These are phyloP conservation scores for Chloropsis cyanopogon DNA, from an alignment of 2,113 vertebrate species.

Conservation along the genomic window DNA sequence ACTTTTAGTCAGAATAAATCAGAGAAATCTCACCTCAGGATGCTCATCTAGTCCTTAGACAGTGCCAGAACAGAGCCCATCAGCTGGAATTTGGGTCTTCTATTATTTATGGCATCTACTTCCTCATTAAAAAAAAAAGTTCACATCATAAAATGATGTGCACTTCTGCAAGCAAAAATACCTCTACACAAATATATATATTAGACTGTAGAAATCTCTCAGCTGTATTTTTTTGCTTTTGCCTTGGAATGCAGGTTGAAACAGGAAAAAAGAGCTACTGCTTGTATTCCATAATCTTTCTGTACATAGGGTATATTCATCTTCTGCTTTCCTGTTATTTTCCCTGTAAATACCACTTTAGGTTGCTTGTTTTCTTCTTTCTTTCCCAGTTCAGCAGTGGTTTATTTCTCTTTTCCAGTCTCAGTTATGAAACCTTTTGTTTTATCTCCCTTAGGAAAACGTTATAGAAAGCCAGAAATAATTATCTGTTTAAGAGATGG, in stretches of 20 bases:
- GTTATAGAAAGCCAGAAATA: slow-evolving; percentile 7
- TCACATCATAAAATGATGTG: neutral
- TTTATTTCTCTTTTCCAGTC: slow-evolving; percentile 24
- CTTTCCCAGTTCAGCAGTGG: neutral
- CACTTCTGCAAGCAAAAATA: neutral
- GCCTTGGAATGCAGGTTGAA: neutral
- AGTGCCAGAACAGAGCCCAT: neutral
- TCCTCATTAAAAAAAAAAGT: neutral
- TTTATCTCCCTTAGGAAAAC: slow-evolving; percentile 9
- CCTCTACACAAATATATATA: neutral
- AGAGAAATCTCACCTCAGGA: neutral
- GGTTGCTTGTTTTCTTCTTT: neutral
- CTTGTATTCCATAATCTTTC: neutral
- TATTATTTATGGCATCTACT: neutral
- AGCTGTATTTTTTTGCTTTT: neutral
- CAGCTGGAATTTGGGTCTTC: neutral
- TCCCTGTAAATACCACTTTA: neutral
- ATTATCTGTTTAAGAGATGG: slow-evolving; percentile 8
- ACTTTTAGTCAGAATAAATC: neutral
- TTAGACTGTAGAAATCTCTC: neutral
- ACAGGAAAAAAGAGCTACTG: neutral
- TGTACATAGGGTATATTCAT: neutral
- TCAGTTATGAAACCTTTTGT: slow-evolving; percentile 24
- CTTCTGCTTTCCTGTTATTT: slow-evolving; percentile 18
- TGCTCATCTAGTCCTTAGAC: neutral